Evolutionary conservation across 2,888 invertebrate genomes (phyloP), one percentile per base, ranked within the genome.

Genomic region (Drosophila kuntzei): DNA sequence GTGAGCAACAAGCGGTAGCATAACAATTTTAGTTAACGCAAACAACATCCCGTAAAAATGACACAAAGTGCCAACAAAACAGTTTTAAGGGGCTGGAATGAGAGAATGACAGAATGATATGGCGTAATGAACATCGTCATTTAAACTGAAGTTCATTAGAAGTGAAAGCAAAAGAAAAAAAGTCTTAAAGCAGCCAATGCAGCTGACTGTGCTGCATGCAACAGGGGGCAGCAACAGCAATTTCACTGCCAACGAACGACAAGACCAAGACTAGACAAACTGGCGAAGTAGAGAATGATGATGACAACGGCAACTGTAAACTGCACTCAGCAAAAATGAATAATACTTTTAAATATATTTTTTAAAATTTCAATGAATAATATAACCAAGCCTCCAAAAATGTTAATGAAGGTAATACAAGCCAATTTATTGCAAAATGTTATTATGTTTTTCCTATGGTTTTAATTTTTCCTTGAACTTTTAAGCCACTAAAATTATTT

Each of bases 131-230:
- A 55, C 54, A 43, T 27, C 32, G 34, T 41, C 41, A 22, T 25
- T 51, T 71, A 69, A 80, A 67, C 71, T 73, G 66, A 75, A 79
- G 76, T 89, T 89, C 66, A 78, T 89, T 88, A 87, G 69, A 83
- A 69, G 46, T 62, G 49, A 58, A 68, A 63, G 55, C 43, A 51
- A 66, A 58, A 59, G 58, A 43, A 14, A 37, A 37, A 60, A 34
- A 53, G 36, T 63, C 60, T 32, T 47, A 22, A 60, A 43, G 39
- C 53, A 25, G 34, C 25, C 22, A 59, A 12, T 62, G 54, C 32
- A 69, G 80, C 36, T 58, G 51, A 37, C 57, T 70, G 59, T 71
- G 64, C 63, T 74, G 60, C 72, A 77, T 77, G 75, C 77, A 82
- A 58, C 71, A 74, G 57, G 59, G 27, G 51, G 54, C 53, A 63